Evolutionary conservation across 2,888 invertebrate genomes (phyloP).

Genomic region (Ormyrus pomaceus): DNA sequence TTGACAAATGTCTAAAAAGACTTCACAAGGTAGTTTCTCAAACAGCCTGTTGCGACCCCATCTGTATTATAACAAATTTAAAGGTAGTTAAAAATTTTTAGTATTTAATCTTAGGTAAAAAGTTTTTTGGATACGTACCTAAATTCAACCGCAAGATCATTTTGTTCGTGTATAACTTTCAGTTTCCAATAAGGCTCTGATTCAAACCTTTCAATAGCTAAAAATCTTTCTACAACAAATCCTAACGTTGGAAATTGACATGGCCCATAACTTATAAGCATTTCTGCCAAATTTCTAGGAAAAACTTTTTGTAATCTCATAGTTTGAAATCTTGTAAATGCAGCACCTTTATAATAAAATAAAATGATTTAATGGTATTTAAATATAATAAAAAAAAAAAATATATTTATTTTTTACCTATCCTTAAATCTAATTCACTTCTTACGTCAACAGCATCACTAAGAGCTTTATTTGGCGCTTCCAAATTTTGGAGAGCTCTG

Average conservation of each 20-base stretch:
- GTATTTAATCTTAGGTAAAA: neutral
- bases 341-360: conserved; percentile 83
- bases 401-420: conserved; percentile 79
- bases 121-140: conserved; percentile 37
- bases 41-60: conserved; percentile 94
- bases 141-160: conserved; percentile 89
- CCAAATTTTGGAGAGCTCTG: conserved; percentile 88
- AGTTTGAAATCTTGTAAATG: conserved; percentile 98
- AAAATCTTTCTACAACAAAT: conserved; percentile 98
- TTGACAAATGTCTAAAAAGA: conserved; percentile 87
- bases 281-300: conserved; percentile 84
- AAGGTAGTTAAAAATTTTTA: neutral
- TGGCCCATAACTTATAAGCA: conserved; percentile 97
- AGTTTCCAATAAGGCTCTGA: conserved; percentile 98
- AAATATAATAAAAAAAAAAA: neutral
- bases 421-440: conserved; percentile 93
- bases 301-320: conserved; percentile 89
- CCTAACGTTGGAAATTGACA: conserved; percentile 99
- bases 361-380: neutral
- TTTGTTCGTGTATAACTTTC: conserved; percentile 87
- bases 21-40: conserved; percentile 88
- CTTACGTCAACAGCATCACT: conserved; percentile 97
- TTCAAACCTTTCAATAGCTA: conserved; percentile 93
- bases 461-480: conserved; percentile 86
- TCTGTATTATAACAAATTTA: conserved; percentile 58